phyloP scores from a whole-genome alignment of 2,888 invertebrate genomes.

The Rotaria socialis region DNA sequence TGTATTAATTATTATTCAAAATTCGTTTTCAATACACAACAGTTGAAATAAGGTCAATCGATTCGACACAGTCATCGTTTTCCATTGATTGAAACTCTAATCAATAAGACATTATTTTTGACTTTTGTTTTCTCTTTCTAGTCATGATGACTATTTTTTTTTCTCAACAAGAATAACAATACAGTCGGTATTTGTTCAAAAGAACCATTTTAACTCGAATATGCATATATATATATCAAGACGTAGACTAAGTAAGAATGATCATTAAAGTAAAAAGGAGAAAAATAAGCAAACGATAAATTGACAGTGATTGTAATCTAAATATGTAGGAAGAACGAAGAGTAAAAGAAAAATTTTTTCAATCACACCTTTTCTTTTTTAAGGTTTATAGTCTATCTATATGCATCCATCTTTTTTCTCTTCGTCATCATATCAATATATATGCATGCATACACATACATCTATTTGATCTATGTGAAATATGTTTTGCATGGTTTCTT shows the following conservation, averaged over 20 bases:
- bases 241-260: background rate
- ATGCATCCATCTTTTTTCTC: conserved; percentile 9
- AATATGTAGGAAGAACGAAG: background rate
- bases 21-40: background rate
- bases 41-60: background rate
- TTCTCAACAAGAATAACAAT: background rate
- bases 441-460: background rate
- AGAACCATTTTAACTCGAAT: background rate
- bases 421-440: background rate
- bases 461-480: conserved; percentile 17
- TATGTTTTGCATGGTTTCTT: background rate
- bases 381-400: background rate
- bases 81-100: background rate
- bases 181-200: conserved; percentile 24
- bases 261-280: background rate
- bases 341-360: background rate
- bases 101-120: conserved; percentile 13
- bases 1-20: background rate
- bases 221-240: background rate
- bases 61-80: background rate
- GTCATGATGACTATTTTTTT: conserved; percentile 1
- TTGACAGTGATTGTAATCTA: background rate
- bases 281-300: background rate
- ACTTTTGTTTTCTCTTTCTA: background rate
- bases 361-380: conserved; percentile 15